Conservation (phyloP, 2,888 invertebrate genomes). For the Sialis lutaria region DNA sequence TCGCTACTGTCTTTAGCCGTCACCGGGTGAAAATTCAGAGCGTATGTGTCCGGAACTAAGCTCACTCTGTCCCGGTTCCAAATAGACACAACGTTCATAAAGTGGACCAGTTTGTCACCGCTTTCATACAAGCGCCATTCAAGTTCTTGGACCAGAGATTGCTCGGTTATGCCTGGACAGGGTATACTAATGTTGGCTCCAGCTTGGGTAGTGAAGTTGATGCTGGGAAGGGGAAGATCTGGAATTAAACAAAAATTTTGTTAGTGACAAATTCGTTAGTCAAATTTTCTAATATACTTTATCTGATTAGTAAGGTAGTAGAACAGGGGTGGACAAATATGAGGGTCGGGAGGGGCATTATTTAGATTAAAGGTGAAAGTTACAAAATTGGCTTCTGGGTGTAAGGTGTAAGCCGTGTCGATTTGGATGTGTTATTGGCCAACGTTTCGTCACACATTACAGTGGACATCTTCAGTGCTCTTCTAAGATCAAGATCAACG, state of each 20-base stretch:
- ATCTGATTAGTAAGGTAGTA: too few species aligned
- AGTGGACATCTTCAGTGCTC: too few species aligned
- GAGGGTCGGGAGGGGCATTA: too few species aligned
- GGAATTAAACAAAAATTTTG: constrained; percentile 17
- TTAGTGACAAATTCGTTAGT: too few species aligned
- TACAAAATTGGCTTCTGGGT: too few species aligned
- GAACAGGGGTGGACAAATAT: too few species aligned
- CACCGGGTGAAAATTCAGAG: constrained; percentile 43
- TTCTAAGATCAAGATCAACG: too few species aligned
- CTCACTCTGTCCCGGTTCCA: constrained; percentile 35
- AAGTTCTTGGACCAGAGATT: constrained; percentile 41
- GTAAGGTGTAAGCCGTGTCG: too few species aligned
- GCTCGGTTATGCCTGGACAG: constrained; percentile 50
- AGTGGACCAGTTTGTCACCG: constrained; percentile 31
- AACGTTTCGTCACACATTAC: too few species aligned
- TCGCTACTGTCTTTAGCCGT: constrained; percentile 43
- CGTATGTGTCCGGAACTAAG: constrained; percentile 39
- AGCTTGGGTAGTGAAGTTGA: constrained; percentile 40
- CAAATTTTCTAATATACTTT: too few species aligned
- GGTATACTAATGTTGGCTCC: constrained; percentile 45
- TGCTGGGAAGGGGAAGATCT: constrained; percentile 40
- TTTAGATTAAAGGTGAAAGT: too few species aligned
- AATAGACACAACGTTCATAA: constrained; percentile 31
- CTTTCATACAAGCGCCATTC: constrained; percentile 34
- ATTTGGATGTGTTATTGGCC: too few species aligned